Base-by-base conservation (phyloP, 2,113 vertebrate genomes). In the Aegotheles bennettii region DNA sequence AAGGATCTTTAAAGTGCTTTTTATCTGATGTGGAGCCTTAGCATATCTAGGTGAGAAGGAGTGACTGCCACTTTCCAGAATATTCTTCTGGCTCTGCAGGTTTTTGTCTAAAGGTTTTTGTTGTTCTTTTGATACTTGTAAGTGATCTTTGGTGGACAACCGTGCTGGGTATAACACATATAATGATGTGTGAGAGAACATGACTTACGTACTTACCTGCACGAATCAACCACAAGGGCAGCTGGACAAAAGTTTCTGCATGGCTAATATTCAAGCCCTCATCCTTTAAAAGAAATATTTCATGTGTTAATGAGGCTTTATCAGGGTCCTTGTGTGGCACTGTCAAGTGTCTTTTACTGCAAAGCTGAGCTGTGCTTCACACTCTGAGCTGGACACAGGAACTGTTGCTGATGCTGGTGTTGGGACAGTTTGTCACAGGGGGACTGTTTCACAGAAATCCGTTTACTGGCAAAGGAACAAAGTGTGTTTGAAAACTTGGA, bases 161-260 rank as follows among this genome's bases (percentile, higher is more conserved):
- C 0, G 0, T 47, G 42, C 31, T 73, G 51, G 57, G 35, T 26
- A 5, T 57, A 47, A 67, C 24, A 7, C 2, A 1, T 21, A 9
- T n/a, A 7, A 17, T 2, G 1, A 13, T 23, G 26, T 3, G 1
- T 64, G 21, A 31, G 6, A 71, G 38, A 45, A 26, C 1, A 0
- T 35, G 29, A 33, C 20, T 71, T 68, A 14, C 1, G 8, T 25
- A 16, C n/a, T 79, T 43, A 36, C 9, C 71, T 33, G 45, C 51
- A 43, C 54, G 43, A 16, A 47, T 24, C 33, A 21, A 7, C 36
- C 12, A 0, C 35, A 40, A 33, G 59, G 38, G 21, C 7, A 48
- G n/a, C 6, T 35, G n/a, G 47, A 29, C 28, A 56, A 7, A 23
- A 16, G 60, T 64, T 56, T 48, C 35, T 60, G 60, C 31, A 31